These are phyloP conservation scores for Glandiceps talaboti DNA, from an alignment of 53 echinoderm and acorn worm genomes.

Conservation along the genomic window DNA sequence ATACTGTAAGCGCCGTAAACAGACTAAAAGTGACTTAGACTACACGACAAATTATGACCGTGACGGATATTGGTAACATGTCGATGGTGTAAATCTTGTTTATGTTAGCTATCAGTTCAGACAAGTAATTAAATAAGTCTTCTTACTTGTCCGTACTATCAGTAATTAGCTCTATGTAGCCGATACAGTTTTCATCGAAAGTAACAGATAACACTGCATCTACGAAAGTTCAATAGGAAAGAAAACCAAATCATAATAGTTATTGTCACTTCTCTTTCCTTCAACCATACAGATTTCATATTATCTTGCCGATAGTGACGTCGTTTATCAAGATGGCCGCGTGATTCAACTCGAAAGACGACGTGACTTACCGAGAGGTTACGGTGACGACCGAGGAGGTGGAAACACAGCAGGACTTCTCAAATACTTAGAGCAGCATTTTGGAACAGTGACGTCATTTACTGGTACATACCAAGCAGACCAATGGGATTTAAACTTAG, in stretches of 20 bases:
- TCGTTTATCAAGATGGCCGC: background rate
- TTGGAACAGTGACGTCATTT: constrained; percentile 60
- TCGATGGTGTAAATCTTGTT: too few relatives aligned
- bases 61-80: too few relatives aligned
- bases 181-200: too few relatives aligned
- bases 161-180: too few relatives aligned
- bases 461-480: constrained; percentile 83
- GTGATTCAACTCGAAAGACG: background rate
- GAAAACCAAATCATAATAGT: background rate
- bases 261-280: background rate
- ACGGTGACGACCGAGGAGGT: constrained; percentile 35
- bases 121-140: too few relatives aligned
- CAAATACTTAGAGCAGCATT: constrained; percentile 27
- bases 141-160: too few relatives aligned
- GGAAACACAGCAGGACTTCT: constrained; percentile 46
- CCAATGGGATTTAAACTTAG: constrained; percentile 43
- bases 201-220: too few relatives aligned
- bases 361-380: background rate
- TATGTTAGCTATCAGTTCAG: too few relatives aligned
- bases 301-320: constrained; percentile 35
- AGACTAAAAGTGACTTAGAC: too few relatives aligned
- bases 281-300: constrained; percentile 63
- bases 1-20: too few relatives aligned
- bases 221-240: too few relatives aligned
- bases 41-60: too few relatives aligned